phyloP scores from a whole-genome alignment of 2,888 invertebrate genomes.

The Lacanobia oleracea region DNA sequence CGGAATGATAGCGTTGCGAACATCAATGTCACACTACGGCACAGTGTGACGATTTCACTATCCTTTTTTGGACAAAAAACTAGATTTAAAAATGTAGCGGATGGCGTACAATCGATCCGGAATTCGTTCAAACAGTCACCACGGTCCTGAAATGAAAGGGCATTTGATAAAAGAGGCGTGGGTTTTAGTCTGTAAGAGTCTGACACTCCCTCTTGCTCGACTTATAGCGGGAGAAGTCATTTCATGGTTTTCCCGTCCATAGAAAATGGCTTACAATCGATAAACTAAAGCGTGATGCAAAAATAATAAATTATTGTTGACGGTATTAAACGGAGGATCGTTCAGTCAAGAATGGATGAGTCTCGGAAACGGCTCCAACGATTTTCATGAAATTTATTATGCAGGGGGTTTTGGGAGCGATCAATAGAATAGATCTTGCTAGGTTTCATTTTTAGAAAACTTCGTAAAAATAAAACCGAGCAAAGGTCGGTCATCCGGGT shows the following conservation, averaged over 20 bases:
- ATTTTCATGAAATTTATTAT: too few relatives aligned
- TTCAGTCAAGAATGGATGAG: too few relatives aligned
- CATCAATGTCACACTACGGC: constrained; percentile 31
- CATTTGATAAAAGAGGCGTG: neutral
- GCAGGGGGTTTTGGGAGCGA: too few relatives aligned
- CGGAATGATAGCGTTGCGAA: constrained; percentile 42
- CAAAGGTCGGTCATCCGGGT: too few relatives aligned
- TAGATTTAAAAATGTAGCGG: neutral
- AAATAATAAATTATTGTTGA: neutral
- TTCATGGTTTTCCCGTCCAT: neutral
- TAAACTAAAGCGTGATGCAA: neutral
- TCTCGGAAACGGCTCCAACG: too few relatives aligned
- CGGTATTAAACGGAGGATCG: too few relatives aligned
- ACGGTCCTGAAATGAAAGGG: neutral
- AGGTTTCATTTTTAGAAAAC: too few relatives aligned
- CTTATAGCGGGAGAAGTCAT: neutral
- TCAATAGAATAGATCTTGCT: too few relatives aligned
- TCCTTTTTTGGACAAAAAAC: constrained; percentile 29
- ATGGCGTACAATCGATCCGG: neutral
- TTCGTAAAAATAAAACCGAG: too few relatives aligned
- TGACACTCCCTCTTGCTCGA: neutral
- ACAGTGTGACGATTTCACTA: constrained; percentile 29
- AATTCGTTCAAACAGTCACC: too few relatives aligned
- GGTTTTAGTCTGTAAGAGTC: neutral
- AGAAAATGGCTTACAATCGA: constrained; percentile 4